Evolutionary conservation across 2,888 invertebrate species (phyloP).

Genomic region (Ametastegia equiseti): DNA sequence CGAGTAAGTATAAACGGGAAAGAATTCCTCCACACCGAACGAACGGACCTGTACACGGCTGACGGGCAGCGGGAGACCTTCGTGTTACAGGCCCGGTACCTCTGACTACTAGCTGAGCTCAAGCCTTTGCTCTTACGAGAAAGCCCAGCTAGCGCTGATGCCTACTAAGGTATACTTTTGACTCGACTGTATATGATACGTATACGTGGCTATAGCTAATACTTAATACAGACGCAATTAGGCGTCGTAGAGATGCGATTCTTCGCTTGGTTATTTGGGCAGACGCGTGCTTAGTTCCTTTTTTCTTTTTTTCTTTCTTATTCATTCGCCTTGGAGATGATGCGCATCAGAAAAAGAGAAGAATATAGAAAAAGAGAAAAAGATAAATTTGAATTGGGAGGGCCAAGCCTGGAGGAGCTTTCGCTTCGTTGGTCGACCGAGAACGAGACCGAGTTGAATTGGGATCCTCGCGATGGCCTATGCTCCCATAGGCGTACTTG

Average conservation of each 20-base stretch:
- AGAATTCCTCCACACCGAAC: slow-evolving; percentile 38
- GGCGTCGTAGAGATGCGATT: too few relatives aligned
- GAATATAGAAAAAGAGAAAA: neutral
- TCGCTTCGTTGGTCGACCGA: slow-evolving; percentile 12
- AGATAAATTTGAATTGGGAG: slow-evolving; percentile 26
- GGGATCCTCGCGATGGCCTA: slow-evolving; percentile 16
- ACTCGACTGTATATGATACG: neutral
- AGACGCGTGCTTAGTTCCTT: neutral
- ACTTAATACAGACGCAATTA: too few relatives aligned
- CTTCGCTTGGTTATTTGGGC: neutral
- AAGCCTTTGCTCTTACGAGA: neutral
- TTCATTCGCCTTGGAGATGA: too few relatives aligned
- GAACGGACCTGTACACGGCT: slow-evolving; percentile 14
- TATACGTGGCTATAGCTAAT: neutral
- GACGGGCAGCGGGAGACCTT: slow-evolving; percentile 39
- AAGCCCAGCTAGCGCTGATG: neutral
- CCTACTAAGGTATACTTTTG: neutral
- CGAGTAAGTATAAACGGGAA: slow-evolving; percentile 19
- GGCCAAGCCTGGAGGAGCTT: neutral
- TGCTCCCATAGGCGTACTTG: neutral
- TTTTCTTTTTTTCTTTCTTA: neutral
- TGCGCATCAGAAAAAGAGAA: neutral
- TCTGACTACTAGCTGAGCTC: slow-evolving; percentile 31
- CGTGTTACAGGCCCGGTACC: slow-evolving; percentile 14
- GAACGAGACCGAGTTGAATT: neutral